A percentile compares a stretch with the other conserved stretches of the same genome.
Evolutionary conservation across 2,113 vertebrate genomes (phyloP).

Genomic region (Nettapus auritus): DNA sequence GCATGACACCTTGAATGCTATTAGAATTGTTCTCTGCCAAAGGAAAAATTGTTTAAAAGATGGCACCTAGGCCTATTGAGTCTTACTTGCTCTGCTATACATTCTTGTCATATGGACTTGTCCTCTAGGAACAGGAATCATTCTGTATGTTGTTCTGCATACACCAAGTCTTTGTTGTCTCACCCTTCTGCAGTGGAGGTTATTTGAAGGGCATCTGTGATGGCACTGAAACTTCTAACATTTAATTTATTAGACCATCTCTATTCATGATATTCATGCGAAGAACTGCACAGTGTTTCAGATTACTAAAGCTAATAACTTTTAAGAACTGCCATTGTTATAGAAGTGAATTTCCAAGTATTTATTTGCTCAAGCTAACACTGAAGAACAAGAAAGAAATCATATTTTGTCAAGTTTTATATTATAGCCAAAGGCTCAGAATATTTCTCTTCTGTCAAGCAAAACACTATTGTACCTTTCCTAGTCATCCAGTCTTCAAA

Average conservation of each 20-base stretch:
- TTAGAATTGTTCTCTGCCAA: not conserved
- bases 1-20: not conserved
- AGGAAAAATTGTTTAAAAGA: constrained; percentile 22
- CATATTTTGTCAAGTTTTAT: not conserved
- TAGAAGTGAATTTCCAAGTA: not conserved
- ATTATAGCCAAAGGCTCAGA: not conserved
- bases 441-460: not conserved
- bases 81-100: constrained; percentile 1
- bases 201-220: not conserved
- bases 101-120: not conserved
- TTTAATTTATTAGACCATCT: not conserved
- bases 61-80: not conserved
- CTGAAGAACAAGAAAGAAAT: not conserved
- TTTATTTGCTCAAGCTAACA: not conserved
- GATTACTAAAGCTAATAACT: not conserved
- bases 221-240: not conserved
- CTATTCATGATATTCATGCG: not conserved
- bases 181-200: not conserved
- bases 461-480: not conserved
- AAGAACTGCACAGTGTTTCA: not conserved
- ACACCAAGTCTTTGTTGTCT: not conserved
- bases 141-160: not conserved
- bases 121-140: not conserved
- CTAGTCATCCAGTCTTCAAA: not conserved
- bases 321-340: not conserved